A percentile compares a stretch with the other conserved stretches of the same genome.
Evolutionary conservation across 2,888 invertebrate genomes (phyloP).

Genomic region (Drosophila anceps): DNA sequence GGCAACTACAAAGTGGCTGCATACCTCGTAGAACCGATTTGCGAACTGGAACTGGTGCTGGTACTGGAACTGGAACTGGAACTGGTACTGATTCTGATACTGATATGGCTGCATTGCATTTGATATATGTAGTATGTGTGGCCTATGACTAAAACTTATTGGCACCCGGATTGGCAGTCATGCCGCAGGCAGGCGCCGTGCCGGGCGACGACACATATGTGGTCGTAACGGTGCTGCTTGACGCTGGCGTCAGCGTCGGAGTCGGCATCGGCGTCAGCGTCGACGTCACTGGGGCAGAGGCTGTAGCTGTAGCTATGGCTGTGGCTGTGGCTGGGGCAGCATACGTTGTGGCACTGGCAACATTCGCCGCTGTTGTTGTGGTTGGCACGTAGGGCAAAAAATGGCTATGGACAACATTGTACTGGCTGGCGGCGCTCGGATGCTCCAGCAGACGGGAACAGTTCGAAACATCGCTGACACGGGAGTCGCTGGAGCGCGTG

Average conservation of each 20-base stretch:
- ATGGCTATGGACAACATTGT: constrained; percentile 77
- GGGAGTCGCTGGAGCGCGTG: constrained; percentile 85
- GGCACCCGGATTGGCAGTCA: constrained; percentile 63
- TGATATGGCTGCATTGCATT: constrained; percentile 46
- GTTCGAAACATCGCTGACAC: constrained; percentile 84
- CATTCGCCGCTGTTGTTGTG: constrained; percentile 54
- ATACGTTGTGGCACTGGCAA: constrained; percentile 36
- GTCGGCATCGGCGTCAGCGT: constrained; percentile 30
- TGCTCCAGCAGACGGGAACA: constrained; percentile 84
- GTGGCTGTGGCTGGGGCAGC: constrained; percentile 55
- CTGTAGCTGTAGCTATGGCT: constrained; percentile 13
- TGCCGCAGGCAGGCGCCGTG: constrained; percentile 74
- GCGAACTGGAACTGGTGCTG: constrained; percentile 22
- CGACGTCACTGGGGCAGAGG: constrained; percentile 22
- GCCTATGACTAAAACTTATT: constrained; percentile 82
- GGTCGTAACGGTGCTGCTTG: constrained; percentile 59
- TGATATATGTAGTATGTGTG: constrained; percentile 16
- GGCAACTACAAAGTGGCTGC: constrained; percentile 43
- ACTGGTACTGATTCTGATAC: constrained; percentile 22
- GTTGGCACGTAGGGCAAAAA: constrained; percentile 77
- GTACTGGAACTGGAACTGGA: constrained; percentile 1
- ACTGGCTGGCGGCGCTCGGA: constrained; percentile 75
- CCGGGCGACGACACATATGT: constrained; percentile 75
- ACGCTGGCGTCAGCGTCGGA: constrained; percentile 43
- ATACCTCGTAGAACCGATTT: constrained; percentile 36